Evolutionary conservation across 2,113 vertebrate species (phyloP), one percentile per base, ranked within the genome.

Genomic region (Taurulus bubalis): DNA sequence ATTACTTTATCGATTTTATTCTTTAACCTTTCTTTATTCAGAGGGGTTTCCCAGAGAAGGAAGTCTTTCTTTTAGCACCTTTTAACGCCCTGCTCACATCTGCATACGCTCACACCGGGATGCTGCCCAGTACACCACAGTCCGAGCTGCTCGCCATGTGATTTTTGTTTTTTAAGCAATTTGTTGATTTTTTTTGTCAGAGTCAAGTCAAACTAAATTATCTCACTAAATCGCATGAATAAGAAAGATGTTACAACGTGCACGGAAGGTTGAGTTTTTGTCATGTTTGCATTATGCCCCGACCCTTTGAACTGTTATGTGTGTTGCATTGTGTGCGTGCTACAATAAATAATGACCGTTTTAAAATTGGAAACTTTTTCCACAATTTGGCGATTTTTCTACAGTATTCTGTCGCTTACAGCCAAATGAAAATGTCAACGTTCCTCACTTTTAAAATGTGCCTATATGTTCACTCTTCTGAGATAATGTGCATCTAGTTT

Each of bases 51-150:
- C 7, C 49, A 8, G 49, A 51, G 20, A n/a, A 2, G 49, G 49
- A 51, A 20, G 49, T 20, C 49, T 51, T 20, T 51, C 49, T 22
- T 51, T 51, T 20, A 22, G 20, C 47, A 51, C 30, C 30, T 32
- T 32, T 18, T 5, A 20, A 8, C 47, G 20, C 49, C 49, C 20
- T 9, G 7, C 22, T 51, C 47, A 51, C 47, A 51, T 51, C 8
- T 51, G 49, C 18, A 51, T 30, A 77, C 45, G 58, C 65, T 49
- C 47, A 79, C 47, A 59, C 20, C 51, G 75, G 75, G 71, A 67
- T 42, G 79, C 67, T 30, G 55, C 67, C 75, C 75, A 85, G 71
- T n/a, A 12, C 18, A 82, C 79, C 82, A 79, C 82, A 82, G 71
- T 63, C 71, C 47, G 69, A 74, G 62, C 6, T 18, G 42, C 2